These are phyloP conservation scores for Tethya wilhelma DNA, from an alignment of 37 sponge, comb jelly and placozoan genomes.

Conservation along the genomic window DNA sequence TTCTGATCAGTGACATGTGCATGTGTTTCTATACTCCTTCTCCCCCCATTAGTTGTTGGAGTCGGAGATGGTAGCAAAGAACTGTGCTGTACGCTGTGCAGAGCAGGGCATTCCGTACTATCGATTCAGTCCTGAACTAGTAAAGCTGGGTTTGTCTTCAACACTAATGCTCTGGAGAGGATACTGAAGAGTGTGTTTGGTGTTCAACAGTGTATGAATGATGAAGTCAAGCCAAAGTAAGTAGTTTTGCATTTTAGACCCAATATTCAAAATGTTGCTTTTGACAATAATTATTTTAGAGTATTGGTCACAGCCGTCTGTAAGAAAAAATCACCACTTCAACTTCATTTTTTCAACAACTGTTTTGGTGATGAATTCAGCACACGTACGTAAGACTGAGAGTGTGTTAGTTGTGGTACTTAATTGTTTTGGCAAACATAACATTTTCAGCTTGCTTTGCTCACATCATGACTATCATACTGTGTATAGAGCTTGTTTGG, in stretches of 20 bases:
- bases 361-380: constrained; percentile 61
- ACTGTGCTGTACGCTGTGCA: constrained; percentile 29
- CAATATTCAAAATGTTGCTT: not conserved
- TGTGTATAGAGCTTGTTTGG: constrained; percentile 30
- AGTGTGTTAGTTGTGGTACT: not conserved
- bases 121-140: constrained; percentile 59
- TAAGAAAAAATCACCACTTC: constrained; percentile 26
- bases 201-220: constrained; percentile 24
- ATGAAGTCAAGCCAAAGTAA: constrained; percentile 36
- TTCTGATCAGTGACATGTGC: no score
- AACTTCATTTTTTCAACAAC: constrained; percentile 71
- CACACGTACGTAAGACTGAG: constrained; percentile 40
- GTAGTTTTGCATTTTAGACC: not conserved
- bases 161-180: constrained; percentile 51
- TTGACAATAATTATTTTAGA: constrained; percentile 5
- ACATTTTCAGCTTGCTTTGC: not conserved
- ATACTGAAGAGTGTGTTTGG: constrained; percentile 48
- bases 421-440: not conserved
- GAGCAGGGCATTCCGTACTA: constrained; percentile 53
- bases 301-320: constrained; percentile 48
- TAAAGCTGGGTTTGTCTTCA: constrained; percentile 10
- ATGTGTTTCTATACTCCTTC: no score
- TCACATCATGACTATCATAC: not conserved
- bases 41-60: constrained; percentile 41
- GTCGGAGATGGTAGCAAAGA: constrained; percentile 44